Conservation (phyloP, 1,140 invertebrate genomes). For the Pseudomyrmex concolor region DNA sequence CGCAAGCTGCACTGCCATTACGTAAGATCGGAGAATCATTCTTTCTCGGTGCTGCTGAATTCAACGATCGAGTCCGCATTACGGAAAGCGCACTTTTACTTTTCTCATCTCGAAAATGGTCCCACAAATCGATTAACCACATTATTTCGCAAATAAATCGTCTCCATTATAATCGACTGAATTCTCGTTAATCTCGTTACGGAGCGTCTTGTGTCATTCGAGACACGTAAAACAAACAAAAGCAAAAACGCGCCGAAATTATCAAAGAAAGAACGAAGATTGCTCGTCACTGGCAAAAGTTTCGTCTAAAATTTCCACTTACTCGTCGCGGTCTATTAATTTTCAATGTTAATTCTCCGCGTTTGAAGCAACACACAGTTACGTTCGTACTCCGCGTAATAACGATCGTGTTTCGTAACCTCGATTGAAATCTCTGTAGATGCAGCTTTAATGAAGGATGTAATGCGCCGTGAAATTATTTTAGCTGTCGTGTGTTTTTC, state of each 20-base stretch:
- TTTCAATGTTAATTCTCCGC: background rate
- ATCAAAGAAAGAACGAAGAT: background rate
- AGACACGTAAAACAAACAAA: background rate
- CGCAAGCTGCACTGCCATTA: conserved; percentile 68
- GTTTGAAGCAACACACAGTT: background rate
- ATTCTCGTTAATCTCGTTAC: background rate
- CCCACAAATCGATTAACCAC: conserved; percentile 6
- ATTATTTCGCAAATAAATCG: conserved; percentile 4
- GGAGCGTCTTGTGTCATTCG: background rate
- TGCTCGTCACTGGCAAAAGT: background rate
- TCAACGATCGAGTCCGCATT: conserved; percentile 35
- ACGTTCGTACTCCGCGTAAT: background rate
- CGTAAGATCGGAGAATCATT: conserved; percentile 67
- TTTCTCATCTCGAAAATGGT: conserved; percentile 47
- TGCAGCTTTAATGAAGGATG: background rate
- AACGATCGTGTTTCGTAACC: background rate
- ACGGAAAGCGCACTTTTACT: conserved; percentile 58
- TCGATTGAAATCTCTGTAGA: background rate
- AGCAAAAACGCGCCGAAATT: background rate
- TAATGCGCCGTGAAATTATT: background rate
- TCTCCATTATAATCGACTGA: background rate
- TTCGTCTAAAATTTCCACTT: background rate
- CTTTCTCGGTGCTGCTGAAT: conserved; percentile 44
- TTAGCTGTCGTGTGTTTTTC: background rate
- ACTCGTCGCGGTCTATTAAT: background rate